These are phyloP conservation scores for Matsumyia berberina DNA, from an alignment of 2,888 invertebrate species.

Conservation along the genomic window DNA sequence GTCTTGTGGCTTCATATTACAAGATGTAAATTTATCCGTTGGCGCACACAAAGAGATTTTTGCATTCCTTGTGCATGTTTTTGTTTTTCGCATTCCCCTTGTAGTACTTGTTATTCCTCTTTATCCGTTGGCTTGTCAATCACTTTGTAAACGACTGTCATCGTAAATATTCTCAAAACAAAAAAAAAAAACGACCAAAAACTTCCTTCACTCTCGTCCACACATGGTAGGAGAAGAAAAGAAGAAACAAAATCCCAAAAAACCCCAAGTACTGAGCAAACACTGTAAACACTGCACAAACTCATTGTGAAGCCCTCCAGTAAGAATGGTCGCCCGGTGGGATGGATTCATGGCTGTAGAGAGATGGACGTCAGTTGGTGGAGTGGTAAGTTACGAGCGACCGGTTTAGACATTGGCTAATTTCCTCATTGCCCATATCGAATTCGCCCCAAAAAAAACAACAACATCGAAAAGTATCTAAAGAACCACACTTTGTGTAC, in stretches of 20 bases:
- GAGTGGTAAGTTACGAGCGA: conserved; percentile 72
- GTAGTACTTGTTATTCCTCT: conserved; percentile 63
- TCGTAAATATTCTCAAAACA: conserved; percentile 72
- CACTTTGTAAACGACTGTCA: conserved; percentile 77
- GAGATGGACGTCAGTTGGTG: conserved; percentile 53
- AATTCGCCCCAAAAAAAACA: conserved; percentile 50
- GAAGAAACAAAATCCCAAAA: conserved; percentile 64
- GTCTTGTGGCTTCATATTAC: conserved; percentile 76
- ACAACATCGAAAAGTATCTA: conserved; percentile 28
- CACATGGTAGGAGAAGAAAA: conserved; percentile 25
- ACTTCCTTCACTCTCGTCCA: conserved; percentile 31
- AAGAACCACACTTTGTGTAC: conserved; percentile 45
- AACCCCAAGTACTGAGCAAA: conserved; percentile 74
- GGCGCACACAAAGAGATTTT: conserved; percentile 69
- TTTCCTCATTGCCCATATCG: conserved; percentile 76
- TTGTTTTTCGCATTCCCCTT: conserved; percentile 25
- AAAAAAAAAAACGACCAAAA: conserved; percentile 13
- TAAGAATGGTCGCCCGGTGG: conserved; percentile 17
- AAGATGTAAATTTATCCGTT: conserved; percentile 76
- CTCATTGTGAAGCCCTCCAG: conserved; percentile 63
- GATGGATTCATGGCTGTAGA: too few relatives aligned
- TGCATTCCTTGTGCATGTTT: conserved; percentile 50
- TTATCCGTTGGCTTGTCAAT: conserved; percentile 76
- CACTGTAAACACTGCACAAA: conserved; percentile 62
- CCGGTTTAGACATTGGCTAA: conserved; percentile 72